phyloP scores from a whole-genome alignment of 2,113 vertebrate genomes.

The Gila orcuttii region DNA sequence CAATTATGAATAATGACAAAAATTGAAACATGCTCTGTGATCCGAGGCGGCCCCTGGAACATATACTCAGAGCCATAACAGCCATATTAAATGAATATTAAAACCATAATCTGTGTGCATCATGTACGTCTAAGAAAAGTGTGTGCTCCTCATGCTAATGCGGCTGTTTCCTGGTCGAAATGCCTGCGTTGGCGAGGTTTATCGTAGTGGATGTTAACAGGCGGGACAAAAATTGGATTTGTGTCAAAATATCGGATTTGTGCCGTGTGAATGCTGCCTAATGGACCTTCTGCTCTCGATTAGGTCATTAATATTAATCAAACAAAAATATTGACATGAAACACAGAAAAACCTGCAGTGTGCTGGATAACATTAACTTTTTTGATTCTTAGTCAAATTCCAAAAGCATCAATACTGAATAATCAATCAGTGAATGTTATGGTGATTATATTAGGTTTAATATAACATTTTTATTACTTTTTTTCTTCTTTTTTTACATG shows the following conservation, averaged over 20 bases:
- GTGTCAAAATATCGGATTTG: slow-evolving; percentile 10
- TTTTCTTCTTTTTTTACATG: not conserved
- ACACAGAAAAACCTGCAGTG: not conserved
- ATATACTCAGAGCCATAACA: not conserved
- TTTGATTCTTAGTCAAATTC: not conserved
- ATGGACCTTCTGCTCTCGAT: slow-evolving; percentile 6
- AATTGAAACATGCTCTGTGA: not conserved
- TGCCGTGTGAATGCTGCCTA: slow-evolving; percentile 4
- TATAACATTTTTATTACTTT: not conserved
- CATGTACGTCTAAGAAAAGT: not conserved
- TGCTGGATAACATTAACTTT: not conserved
- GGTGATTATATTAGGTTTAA: not conserved
- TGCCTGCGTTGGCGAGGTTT: not conserved
- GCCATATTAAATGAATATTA: not conserved
- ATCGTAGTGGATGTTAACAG: not conserved
- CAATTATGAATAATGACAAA: not conserved
- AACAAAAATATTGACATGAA: slow-evolving; percentile 25
- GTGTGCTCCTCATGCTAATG: not conserved
- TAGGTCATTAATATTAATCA: slow-evolving; percentile 20
- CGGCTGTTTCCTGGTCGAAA: not conserved
- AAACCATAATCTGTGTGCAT: slow-evolving; percentile 2
- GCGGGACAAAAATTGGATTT: not conserved
- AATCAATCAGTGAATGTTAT: not conserved
- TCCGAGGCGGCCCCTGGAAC: not conserved
- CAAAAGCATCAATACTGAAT: not conserved